A percentile compares a stretch with the other conserved stretches of the same genome.
These are phyloP conservation scores for Drosophila saltans DNA, from an alignment of 1,140 invertebrate genomes.

Conservation along the genomic window DNA sequence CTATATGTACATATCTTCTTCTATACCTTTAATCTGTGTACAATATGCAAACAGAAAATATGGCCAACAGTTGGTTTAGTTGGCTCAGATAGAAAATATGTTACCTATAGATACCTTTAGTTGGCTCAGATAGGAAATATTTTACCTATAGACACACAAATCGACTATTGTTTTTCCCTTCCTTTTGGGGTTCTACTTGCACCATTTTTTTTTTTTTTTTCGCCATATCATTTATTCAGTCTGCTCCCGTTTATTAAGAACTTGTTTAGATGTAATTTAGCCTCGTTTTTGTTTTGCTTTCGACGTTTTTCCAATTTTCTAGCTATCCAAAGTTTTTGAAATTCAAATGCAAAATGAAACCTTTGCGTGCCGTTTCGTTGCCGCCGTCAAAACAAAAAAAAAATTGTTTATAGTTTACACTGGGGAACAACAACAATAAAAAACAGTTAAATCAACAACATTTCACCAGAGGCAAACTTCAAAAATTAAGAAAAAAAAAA, in stretches of 20 bases:
- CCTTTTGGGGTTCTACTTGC: background rate
- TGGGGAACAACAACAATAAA: conserved; percentile 37
- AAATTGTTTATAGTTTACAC: conserved; percentile 65
- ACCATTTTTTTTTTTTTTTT: background rate
- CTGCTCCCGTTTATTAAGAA: background rate
- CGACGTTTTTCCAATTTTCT: conserved; percentile 14
- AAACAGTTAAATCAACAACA: conserved; percentile 56
- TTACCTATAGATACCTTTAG: no score
- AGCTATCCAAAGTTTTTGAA: conserved; percentile 46
- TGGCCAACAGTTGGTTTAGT: no score
- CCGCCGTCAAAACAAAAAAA: conserved; percentile 53
- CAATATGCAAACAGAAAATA: no score
- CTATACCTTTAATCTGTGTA: no score
- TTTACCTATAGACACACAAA: background rate
- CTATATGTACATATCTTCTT: no score
- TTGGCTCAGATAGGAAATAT: no score
- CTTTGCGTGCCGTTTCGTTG: conserved; percentile 77
- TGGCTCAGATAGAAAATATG: no score
- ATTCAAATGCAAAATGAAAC: conserved; percentile 68
- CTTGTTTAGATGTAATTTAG: background rate
- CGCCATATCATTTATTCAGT: background rate
- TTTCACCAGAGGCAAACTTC: conserved; percentile 50
- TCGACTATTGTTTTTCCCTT: background rate
- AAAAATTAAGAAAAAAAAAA: conserved; percentile 21
- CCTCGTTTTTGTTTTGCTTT: background rate